Evolutionary conservation across 2,797 vertebrate species (phyloP).

Genomic region (Bucorvus abyssinicus): DNA sequence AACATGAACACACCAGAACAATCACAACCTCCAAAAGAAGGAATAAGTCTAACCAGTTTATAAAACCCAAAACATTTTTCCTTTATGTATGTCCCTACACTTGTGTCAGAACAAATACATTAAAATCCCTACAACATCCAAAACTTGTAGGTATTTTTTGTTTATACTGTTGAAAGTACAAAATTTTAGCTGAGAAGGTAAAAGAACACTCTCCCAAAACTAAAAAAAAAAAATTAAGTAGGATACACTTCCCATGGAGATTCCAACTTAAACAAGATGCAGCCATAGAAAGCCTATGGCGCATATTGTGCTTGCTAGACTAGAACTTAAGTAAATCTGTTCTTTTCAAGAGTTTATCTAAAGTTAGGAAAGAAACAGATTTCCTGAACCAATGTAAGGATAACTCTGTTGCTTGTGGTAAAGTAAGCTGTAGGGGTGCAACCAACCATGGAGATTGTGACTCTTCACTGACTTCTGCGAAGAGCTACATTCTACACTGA

Average conservation of each 20-base stretch:
- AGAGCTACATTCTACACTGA: not conserved
- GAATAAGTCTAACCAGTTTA: not conserved
- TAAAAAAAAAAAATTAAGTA: not conserved
- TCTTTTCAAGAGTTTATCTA: not conserved
- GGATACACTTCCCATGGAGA: not conserved
- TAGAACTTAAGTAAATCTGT: not conserved
- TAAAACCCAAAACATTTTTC: not conserved
- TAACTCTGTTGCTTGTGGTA: not conserved
- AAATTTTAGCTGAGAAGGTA: not conserved
- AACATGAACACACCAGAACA: not conserved
- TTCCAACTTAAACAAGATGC: not conserved
- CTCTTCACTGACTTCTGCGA: not conserved
- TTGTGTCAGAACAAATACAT: not conserved
- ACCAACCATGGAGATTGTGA: not conserved
- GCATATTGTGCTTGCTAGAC: fast-evolving
- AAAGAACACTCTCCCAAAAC: not conserved
- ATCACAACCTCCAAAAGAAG: not conserved
- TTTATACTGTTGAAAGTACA: not conserved
- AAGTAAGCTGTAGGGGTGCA: not conserved
- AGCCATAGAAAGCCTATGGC: not conserved
- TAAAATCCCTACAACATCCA: not conserved
- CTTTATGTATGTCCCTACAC: not conserved
- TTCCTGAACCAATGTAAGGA: not conserved
- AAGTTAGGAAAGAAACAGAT: not conserved
- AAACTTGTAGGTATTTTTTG: not conserved